These are phyloP conservation scores for Bruchidius siliquastri DNA, from an alignment of 2,888 invertebrate species.

Conservation along the genomic window DNA sequence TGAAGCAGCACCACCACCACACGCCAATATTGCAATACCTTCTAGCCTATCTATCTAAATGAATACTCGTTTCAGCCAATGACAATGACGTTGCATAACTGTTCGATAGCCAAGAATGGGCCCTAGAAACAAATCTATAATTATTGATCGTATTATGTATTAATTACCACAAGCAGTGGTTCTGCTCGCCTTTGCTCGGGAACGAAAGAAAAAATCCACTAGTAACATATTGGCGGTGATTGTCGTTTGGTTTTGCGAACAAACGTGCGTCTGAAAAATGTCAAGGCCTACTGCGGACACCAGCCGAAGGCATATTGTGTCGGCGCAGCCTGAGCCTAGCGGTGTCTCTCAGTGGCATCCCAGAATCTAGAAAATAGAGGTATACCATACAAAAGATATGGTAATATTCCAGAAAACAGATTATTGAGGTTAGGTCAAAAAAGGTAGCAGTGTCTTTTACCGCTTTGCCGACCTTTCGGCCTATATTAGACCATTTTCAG, in stretches of 20 bases:
- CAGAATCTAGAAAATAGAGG: background rate
- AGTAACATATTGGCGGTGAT: slow-evolving; percentile 27
- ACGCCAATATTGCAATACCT: background rate
- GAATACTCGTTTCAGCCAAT: background rate
- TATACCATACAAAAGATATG: too few relatives aligned
- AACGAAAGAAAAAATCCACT: background rate
- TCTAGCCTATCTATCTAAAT: background rate
- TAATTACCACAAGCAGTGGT: background rate
- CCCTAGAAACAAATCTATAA: background rate
- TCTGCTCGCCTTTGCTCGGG: background rate
- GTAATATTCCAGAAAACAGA: too few relatives aligned
- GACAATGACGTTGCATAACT: background rate
- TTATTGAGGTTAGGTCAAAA: too few relatives aligned
- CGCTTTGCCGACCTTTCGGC: too few relatives aligned
- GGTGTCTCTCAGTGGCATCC: background rate
- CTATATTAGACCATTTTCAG: too few relatives aligned
- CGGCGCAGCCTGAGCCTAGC: background rate
- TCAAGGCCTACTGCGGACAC: slow-evolving; percentile 35
- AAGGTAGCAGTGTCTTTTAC: too few relatives aligned
- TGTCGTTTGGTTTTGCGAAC: slow-evolving; percentile 30
- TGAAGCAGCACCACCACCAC: background rate
- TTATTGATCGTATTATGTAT: background rate
- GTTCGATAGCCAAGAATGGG: background rate
- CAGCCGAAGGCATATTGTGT: slow-evolving; percentile 21
- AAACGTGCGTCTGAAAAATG: slow-evolving; percentile 39